phyloP scores from a whole-genome alignment of 2,113 vertebrate genomes.

The Canis aureus region DNA sequence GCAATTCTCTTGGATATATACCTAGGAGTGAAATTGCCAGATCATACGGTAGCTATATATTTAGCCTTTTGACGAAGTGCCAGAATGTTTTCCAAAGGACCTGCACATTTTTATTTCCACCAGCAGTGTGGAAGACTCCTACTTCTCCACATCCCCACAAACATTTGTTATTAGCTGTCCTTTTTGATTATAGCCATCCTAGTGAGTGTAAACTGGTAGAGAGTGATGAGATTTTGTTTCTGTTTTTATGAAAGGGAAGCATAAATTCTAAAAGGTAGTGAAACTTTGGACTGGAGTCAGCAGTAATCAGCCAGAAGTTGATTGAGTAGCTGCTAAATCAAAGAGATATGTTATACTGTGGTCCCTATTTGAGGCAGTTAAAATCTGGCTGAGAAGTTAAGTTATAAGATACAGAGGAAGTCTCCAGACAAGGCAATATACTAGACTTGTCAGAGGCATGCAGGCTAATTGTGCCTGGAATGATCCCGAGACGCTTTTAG shows the following conservation, averaged over 20 bases:
- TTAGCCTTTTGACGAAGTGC: not conserved
- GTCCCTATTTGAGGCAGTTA: not conserved
- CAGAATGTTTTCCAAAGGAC: not conserved
- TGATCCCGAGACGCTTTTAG: not conserved
- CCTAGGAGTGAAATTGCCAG: not conserved
- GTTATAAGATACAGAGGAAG: not conserved
- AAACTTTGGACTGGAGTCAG: not conserved
- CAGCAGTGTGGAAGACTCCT: not conserved
- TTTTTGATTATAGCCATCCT: not conserved
- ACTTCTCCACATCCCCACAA: not conserved
- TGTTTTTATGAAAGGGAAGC: not conserved
- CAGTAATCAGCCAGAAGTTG: not conserved
- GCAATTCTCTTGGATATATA: not conserved
- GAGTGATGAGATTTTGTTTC: not conserved
- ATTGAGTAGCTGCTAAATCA: not conserved
- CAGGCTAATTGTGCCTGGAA: not conserved
- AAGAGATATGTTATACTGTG: not conserved
- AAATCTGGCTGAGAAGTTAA: not conserved
- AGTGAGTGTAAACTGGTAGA: not conserved
- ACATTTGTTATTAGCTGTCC: not conserved
- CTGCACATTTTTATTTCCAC: not conserved
- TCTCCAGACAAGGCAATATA: not conserved
- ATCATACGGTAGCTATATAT: not conserved
- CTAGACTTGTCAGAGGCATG: not conserved
- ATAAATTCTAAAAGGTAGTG: not conserved